Evolutionary conservation across 2,113 vertebrate species (phyloP), one percentile per base, ranked within the genome.

Genomic region (Pachyramphus minor): DNA sequence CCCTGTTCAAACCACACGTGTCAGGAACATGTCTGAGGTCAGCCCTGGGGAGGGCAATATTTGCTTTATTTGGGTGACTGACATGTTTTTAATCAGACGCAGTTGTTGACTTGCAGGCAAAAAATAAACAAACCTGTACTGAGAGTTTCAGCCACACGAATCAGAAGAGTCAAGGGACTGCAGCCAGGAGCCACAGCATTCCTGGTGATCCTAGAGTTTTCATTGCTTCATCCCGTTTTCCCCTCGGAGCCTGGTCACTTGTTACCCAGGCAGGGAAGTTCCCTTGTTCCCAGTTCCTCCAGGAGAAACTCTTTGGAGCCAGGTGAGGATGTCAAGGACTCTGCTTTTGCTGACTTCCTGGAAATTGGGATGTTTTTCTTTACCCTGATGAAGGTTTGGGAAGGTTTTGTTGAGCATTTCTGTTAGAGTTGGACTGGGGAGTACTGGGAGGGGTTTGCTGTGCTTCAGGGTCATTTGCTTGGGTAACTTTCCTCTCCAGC

Each of bases 1-100:
- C 0, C 0, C 1, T 2, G 21, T 90, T 62, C 15, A 53, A 85
- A 39, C 49, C 5, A 20, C 0, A 0, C 1, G 2, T 39, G 49
- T 55, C 23, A 23, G 84, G 55, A 64, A 3, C 17, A 3, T 0
- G 28, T 8, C 4, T 23, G n/a, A 64, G 49, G 53, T 52, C 66
- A 28, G 47, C 47, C 56, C 62, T 63, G 52, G 37, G 47, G 9
- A 3, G 7, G 39, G 35, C 49, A 66, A 6, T 79, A 19, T 47
- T 52, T 75, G n/a, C 50, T 76, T 60, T 69, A 22, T 83, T 74
- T 68, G 47, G n/a, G 62, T 25, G 35, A 33, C 12, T 53, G 56
- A 8, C 19, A 1, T 30, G 31, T 33, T 87, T 87, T 62, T 42
- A 67, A 30, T 74, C 39, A 8, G 24, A 9, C 24, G 14, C 24